Conservation (phyloP, 2,797 vertebrate species). For the Pseudochirops corinnae region DNA sequence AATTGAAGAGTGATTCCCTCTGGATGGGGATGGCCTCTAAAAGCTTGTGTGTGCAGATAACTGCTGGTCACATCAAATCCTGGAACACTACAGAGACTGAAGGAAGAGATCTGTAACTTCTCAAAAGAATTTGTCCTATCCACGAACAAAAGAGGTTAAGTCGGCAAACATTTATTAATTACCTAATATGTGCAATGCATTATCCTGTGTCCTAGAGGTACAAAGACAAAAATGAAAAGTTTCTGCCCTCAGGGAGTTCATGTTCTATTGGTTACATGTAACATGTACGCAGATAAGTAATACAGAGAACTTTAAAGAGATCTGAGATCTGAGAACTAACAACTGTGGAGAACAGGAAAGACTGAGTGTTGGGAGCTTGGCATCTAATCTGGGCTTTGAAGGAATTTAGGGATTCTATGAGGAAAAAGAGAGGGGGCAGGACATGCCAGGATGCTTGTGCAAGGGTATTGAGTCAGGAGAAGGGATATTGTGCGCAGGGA, state of each 20-base stretch:
- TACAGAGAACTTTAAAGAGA: background rate
- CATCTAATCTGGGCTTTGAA: background rate
- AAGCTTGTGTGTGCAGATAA: background rate
- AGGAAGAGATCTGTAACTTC: background rate
- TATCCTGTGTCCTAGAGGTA: background rate
- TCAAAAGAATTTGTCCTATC: background rate
- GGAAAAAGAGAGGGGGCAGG: background rate
- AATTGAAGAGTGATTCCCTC: background rate
- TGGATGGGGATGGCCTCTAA: background rate
- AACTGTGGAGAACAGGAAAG: background rate
- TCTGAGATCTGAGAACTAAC: background rate
- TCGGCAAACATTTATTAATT: background rate
- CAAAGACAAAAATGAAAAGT: background rate
- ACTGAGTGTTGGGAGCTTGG: background rate
- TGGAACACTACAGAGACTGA: background rate
- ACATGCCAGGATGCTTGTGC: background rate
- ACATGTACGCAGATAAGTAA: background rate
- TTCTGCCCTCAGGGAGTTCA: background rate
- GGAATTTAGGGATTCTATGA: background rate
- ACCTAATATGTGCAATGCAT: background rate
- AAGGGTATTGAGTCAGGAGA: background rate
- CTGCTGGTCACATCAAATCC: background rate
- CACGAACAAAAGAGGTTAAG: background rate
- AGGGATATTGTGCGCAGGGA: background rate
- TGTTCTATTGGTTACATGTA: background rate